Conservation (phyloP, 2,113 vertebrate species). For the Anas platyrhynchos region DNA sequence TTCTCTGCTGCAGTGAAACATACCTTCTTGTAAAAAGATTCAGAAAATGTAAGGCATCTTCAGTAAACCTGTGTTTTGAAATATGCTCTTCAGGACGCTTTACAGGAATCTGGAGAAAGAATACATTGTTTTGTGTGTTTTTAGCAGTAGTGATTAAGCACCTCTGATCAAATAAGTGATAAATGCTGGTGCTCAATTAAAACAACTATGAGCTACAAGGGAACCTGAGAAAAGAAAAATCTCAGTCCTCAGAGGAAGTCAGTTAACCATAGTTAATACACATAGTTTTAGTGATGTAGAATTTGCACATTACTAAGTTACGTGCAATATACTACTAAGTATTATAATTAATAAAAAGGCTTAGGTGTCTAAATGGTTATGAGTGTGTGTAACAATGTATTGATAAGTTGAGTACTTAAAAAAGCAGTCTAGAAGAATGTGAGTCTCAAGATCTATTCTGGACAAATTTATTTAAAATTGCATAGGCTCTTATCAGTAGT, state of each 20-base stretch:
- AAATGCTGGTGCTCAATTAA: not conserved
- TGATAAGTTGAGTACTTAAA: not conserved
- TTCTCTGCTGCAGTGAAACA: not conserved
- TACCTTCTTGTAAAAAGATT: not conserved
- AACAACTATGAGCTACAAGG: not conserved
- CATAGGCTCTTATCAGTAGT: not conserved
- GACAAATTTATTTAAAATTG: not conserved
- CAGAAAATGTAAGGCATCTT: not conserved
- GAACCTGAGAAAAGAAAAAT: not conserved
- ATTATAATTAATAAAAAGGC: not conserved
- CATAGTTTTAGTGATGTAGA: not conserved
- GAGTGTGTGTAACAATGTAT: not conserved
- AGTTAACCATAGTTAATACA: not conserved
- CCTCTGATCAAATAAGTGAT: not conserved
- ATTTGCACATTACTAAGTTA: not conserved
- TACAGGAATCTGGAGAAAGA: not conserved
- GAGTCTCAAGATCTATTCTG: not conserved
- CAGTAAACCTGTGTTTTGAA: not conserved
- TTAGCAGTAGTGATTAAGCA: not conserved
- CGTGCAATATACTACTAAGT: too few species aligned
- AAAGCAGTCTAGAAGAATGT: not conserved
- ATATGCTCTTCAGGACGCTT: not conserved
- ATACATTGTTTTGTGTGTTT: not conserved
- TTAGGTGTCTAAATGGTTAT: not conserved
- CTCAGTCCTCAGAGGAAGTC: not conserved